These are phyloP conservation scores for Clarias fuscus DNA, from an alignment of 2,797 vertebrate genomes.

Conservation along the genomic window DNA sequence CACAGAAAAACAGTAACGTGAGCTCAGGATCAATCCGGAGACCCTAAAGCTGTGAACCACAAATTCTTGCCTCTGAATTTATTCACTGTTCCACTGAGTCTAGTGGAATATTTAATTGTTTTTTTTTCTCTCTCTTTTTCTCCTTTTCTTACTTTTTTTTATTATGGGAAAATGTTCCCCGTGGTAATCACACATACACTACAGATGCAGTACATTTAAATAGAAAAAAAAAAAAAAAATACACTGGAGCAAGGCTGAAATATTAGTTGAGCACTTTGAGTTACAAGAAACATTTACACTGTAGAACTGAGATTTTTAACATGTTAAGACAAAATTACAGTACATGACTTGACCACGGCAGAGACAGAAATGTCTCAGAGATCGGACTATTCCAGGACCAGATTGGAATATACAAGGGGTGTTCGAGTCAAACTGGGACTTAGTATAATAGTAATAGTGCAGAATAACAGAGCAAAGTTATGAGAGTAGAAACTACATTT, in stretches of 20 bases:
- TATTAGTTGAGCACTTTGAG: not conserved
- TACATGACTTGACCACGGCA: not conserved
- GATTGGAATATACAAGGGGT: no score
- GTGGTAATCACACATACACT: not conserved
- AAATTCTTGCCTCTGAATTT: not conserved
- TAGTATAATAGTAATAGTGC: no score
- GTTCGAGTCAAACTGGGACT: no score
- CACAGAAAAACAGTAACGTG: not conserved
- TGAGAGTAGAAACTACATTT: no score
- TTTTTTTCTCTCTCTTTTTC: not conserved
- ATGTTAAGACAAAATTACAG: not conserved
- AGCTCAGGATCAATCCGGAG: not conserved
- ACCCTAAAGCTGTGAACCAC: not conserved
- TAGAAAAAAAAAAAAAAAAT: not conserved
- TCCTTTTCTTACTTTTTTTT: no score
- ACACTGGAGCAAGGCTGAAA: not conserved
- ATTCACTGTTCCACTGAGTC: not conserved
- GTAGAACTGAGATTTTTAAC: slow-evolving; percentile 29
- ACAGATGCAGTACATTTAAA: not conserved
- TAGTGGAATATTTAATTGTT: not conserved
- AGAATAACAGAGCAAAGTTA: no score
- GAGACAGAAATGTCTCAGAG: not conserved
- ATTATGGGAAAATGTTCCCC: not conserved
- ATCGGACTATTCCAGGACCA: not conserved
- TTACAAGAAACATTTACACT: slow-evolving; percentile 17